Base-by-base conservation (phyloP, 2,797 vertebrate species). In the Neosilurus mollespiculum region DNA sequence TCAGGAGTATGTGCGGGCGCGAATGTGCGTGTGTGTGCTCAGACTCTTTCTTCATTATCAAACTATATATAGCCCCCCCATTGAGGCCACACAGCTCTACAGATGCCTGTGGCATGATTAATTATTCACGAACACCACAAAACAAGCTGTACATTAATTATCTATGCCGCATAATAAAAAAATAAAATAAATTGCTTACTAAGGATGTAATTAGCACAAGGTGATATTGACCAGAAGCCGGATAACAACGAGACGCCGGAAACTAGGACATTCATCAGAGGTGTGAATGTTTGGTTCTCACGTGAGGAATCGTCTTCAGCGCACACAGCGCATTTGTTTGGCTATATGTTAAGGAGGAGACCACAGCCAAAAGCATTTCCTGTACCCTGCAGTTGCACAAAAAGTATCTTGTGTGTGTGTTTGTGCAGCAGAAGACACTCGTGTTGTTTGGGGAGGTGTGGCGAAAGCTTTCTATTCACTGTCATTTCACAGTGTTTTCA, bases 101-200 rank as follows among this genome's bases (percentile, higher is more conserved):
- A 87, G 84, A 87, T 88, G 90, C 91, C 88, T 14, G 12, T 75
- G 65, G 88, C 88, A 88, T 81, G 87, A 93, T 95, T 92, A 94
- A 94, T 94, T 92, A 94, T 94, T 93, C 92, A 94, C 84, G 81
- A 82, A 84, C 34, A 76, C 86, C 89, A 93, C 91, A 92, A 93
- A 93, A 94, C 91, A 89, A 92, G 91, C 91, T 65, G 30, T n/a
- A 75, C 85, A 91, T 95, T 87, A 94, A 94, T 93, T 93, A 95
- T 94, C 92, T 85, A 94, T 89, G 75, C 84, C 86, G 86, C 85
- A 89, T 34, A 26, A 93, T 94, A 93, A 91, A 81, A 85, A 90
- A 90, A 43, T 43, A 90, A 90, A 90, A 93, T 92, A 92, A 91
- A 93, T 91, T 88, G 89, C 88, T 87, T 89, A 89, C 87, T 86